Evolutionary conservation across 2,888 invertebrate species (phyloP).

Genomic region (Himalopsyche anomala): DNA sequence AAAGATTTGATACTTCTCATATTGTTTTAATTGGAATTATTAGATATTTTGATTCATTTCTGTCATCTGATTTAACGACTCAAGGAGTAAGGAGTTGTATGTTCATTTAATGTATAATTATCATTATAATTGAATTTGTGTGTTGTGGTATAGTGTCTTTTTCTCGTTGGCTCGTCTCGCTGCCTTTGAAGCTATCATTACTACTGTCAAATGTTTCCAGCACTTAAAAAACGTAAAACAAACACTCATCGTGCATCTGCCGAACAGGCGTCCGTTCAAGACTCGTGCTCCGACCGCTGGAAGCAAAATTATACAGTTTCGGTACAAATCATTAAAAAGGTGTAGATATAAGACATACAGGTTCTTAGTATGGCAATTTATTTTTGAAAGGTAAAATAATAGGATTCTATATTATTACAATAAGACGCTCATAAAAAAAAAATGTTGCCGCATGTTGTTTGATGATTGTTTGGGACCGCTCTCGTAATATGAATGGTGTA

Average conservation of each 20-base stretch:
- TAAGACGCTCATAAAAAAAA: conserved; percentile 59
- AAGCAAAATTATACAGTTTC: conserved; percentile 50
- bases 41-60: no score
- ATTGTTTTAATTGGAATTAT: no score
- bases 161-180: neutral
- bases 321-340: conserved; percentile 65
- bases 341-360: conserved; percentile 63
- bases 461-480: conserved; percentile 24
- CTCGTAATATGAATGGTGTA: conserved; percentile 11
- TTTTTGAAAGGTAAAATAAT: conserved; percentile 60
- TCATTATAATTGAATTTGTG: neutral
- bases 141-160: conserved; percentile 11
- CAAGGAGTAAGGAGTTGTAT: no score
- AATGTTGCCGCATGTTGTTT: conserved; percentile 37
- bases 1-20: no score
- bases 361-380: conserved; percentile 63
- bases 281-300: conserved; percentile 10
- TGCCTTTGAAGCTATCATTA: neutral
- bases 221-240: neutral
- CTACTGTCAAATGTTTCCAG: conserved; percentile 39
- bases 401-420: conserved; percentile 53
- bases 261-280: neutral
- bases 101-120: no score
- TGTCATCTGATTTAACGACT: no score
- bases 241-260: conserved; percentile 12